phyloP scores from a whole-genome alignment of 2,113 vertebrate genomes.

The Xenopus borealis region DNA sequence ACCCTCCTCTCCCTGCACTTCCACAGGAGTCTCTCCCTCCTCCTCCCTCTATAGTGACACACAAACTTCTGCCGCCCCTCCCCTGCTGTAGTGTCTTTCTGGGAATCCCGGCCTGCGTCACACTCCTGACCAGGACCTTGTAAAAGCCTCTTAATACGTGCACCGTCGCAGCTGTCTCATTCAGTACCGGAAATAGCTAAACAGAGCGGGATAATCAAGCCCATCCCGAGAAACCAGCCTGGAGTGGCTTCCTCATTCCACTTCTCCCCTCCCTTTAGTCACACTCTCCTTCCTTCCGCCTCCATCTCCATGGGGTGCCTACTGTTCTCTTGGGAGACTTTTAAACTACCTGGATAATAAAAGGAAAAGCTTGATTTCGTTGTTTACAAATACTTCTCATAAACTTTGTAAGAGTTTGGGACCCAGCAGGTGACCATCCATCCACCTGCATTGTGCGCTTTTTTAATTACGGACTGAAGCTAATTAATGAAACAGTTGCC shows the following conservation, averaged over 20 bases:
- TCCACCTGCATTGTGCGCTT: background rate
- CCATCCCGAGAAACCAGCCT: constrained; percentile 11
- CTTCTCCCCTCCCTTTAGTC: constrained; percentile 3
- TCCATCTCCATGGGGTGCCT: constrained; percentile 15
- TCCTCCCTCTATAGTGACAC: constrained; percentile 15
- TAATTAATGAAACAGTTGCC: background rate
- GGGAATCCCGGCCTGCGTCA: constrained; percentile 35
- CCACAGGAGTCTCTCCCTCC: constrained; percentile 25
- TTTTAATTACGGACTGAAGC: background rate
- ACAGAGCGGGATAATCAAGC: constrained; percentile 3
- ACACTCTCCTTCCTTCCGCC: constrained; percentile 28
- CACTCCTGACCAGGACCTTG: constrained; percentile 23
- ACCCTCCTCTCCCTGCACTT: no score
- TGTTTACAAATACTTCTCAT: background rate
- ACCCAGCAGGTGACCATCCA: background rate
- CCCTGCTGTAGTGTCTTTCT: constrained; percentile 35
- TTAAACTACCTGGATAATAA: constrained; percentile 11
- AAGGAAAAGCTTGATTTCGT: background rate
- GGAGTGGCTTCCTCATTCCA: constrained; percentile 30
- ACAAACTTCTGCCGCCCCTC: background rate
- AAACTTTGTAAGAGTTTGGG: background rate
- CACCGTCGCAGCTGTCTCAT: background rate
- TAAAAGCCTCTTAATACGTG: background rate
- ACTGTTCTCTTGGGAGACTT: constrained; percentile 9
- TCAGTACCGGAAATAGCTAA: background rate